Evolutionary conservation across 2,888 invertebrate genomes (phyloP).

Genomic region (Synanthedon vespiformis): DNA sequence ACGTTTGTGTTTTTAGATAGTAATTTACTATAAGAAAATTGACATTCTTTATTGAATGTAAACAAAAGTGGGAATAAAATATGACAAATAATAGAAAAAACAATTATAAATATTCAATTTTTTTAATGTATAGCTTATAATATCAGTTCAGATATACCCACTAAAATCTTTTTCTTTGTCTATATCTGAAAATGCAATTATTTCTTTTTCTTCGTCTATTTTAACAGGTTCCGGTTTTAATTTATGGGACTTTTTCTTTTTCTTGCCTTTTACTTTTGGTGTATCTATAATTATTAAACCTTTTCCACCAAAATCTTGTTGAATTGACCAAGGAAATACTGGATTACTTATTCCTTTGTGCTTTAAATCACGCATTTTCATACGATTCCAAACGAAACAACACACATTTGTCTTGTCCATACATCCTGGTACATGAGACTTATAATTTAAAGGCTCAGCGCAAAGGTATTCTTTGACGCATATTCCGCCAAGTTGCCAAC

Average conservation of each 20-base stretch:
- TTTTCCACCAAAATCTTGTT: conserved; percentile 30
- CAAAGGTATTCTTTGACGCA: conserved; percentile 44
- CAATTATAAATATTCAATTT: no score
- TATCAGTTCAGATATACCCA: no score
- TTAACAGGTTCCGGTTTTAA: neutral
- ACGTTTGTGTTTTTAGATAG: no score
- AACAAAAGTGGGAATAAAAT: no score
- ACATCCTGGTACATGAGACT: conserved; percentile 45
- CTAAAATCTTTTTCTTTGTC: no score
- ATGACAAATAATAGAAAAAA: no score
- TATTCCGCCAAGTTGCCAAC: conserved; percentile 48
- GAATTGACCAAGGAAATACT: conserved; percentile 33
- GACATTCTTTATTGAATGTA: no score
- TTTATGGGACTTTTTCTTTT: conserved; percentile 3
- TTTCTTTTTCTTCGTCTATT: no score
- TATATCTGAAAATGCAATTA: no score
- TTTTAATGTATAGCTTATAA: no score
- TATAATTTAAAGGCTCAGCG: conserved; percentile 19
- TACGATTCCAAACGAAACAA: conserved; percentile 50
- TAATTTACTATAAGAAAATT: no score
- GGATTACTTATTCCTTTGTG: conserved; percentile 26
- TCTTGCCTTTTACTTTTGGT: conserved; percentile 1
- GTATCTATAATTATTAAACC: conserved; percentile 23
- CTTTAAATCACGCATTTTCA: conserved; percentile 27
- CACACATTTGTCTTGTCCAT: conserved; percentile 42